phyloP scores from a whole-genome alignment of 2,888 invertebrate species.

The Clepsis dumicolana region DNA sequence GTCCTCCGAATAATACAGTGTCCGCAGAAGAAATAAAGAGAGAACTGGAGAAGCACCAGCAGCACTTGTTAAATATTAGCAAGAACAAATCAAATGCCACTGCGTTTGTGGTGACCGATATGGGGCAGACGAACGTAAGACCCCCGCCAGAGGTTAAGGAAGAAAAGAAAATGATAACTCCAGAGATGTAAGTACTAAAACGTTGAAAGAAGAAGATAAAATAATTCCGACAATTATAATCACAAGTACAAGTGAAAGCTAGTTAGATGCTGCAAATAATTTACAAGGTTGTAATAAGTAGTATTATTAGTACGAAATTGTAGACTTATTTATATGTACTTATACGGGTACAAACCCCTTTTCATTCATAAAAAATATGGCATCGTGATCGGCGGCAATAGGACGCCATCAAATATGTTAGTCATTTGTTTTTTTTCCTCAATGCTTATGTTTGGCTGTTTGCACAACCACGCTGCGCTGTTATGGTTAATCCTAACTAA shows the following conservation, averaged over 20 bases:
- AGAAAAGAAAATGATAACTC: constrained; percentile 60
- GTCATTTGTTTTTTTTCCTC: not conserved
- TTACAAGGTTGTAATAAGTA: too few relatives aligned
- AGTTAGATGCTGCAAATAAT: too few relatives aligned
- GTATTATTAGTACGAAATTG: too few relatives aligned
- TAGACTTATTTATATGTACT: too few relatives aligned
- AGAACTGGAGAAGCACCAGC: constrained; percentile 65
- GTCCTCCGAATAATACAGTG: constrained; percentile 12
- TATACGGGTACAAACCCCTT: not conserved
- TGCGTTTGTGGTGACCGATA: constrained; percentile 65
- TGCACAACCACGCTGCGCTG: too few relatives aligned
- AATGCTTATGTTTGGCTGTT: too few relatives aligned
- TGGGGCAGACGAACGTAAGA: constrained; percentile 60
- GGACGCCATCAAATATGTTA: not conserved
- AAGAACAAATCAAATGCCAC: constrained; percentile 63
- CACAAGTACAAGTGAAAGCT: not conserved
- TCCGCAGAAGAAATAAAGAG: constrained; percentile 64
- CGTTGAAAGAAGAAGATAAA: not conserved
- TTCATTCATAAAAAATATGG: not conserved
- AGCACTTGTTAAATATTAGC: constrained; percentile 55
- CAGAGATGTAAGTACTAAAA: constrained; percentile 61
- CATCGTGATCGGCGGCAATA: not conserved
- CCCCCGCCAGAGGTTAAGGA: constrained; percentile 50
- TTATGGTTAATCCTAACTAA: too few relatives aligned
- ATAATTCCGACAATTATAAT: not conserved